Evolutionary conservation across 2,113 vertebrate genomes (phyloP).

Genomic region (Myanophis thanlyinensis): DNA sequence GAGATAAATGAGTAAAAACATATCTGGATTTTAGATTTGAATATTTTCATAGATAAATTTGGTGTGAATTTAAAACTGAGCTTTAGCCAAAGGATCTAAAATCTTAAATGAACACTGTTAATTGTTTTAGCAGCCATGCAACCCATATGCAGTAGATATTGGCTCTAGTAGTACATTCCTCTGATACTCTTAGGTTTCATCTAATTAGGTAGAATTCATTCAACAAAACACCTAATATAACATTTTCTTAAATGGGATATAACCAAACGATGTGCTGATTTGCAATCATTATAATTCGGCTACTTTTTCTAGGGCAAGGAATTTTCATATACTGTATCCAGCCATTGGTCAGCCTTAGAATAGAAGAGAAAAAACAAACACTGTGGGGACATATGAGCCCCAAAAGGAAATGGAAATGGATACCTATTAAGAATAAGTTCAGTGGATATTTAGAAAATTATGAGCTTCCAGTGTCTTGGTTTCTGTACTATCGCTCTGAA

Average conservation of each 20-base stretch:
- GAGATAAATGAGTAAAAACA: constrained; percentile 6
- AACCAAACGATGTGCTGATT: background rate
- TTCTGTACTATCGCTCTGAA: background rate
- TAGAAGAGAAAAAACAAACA: background rate
- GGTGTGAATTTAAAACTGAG: constrained; percentile 8
- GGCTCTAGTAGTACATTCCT: background rate
- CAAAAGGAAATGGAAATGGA: background rate
- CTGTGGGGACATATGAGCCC: background rate
- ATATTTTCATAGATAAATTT: constrained; percentile 22
- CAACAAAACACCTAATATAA: background rate
- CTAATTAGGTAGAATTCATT: background rate
- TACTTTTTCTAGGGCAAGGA: background rate
- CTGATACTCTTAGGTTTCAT: background rate
- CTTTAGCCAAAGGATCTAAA: constrained; percentile 25
- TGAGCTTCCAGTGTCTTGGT: background rate
- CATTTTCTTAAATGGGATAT: constrained; percentile 19
- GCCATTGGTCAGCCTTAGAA: background rate
- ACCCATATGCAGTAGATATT: constrained; percentile 15
- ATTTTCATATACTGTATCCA: background rate
- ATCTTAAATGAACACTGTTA: background rate
- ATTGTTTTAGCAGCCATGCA: constrained; percentile 12
- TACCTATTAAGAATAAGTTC: background rate
- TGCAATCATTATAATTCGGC: background rate
- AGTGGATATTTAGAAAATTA: background rate
- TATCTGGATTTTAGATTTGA: constrained; percentile 22